Evolutionary conservation across 2,113 vertebrate genomes (phyloP), one percentile per base, ranked within the genome.

Genomic region (Pterophyllum scalare): DNA sequence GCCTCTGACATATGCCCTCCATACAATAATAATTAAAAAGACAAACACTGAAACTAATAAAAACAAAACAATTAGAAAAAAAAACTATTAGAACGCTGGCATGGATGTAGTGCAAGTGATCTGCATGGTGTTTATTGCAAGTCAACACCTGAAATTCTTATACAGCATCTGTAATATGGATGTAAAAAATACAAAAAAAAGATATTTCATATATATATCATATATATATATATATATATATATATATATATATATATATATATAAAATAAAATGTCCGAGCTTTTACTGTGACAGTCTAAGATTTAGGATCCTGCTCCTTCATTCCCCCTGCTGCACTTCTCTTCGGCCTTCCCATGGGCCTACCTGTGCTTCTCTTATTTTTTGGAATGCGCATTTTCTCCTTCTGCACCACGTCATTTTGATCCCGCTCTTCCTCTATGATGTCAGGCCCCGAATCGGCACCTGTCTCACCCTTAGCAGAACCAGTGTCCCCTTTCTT

Each of bases 281-380:
- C 8, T 5, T 65, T 52, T 4, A 52, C 22, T 40, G 26, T 64
- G 24, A 14, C 22, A 12, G 7, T 20, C 3, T 11, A 4, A 52
- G 7, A 52, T 17, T 52, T 19, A 6, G 17, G 19, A 52, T 6
- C 6, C 6, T 52, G 49, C 6, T 52, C 49, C 19, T 52, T 52
- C 43, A 46, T 6, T 15, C 5, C 15, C 15, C 6, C 49, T 52
- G 49, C 49, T 4, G n/a, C 14, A 12, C 46, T 56, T 38, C 9
- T 86, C 59, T 87, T 90, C 1, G 89, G 86, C 24, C 90, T 82
- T 40, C 89, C 90, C 52, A 56, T n/a, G 12, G 90, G 89, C 80
- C 89, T 81, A 19, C 89, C 88, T 11, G 81, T 62, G 40, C 57
- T 59, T 52, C 26, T 81, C 49, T 57, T 83, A 5, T 13, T 58